Percentiles rank a stretch among this genome's conserved stretches.
Evolutionary conservation across 2,888 invertebrate species (phyloP).

Genomic region (Aricia artaxerxes): DNA sequence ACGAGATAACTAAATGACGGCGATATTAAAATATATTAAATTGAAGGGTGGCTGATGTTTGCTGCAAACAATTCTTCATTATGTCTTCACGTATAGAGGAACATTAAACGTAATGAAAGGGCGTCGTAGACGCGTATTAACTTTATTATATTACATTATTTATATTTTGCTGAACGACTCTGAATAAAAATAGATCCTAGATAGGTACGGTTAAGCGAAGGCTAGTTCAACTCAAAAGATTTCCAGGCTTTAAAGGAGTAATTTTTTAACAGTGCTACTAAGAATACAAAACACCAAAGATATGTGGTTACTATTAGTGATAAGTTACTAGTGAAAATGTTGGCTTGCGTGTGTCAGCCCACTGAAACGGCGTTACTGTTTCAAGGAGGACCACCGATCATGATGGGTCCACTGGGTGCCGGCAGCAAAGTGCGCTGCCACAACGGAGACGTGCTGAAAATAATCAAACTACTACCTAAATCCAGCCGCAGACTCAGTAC

Average conservation of each 20-base stretch:
- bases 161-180: not conserved
- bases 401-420: slow-evolving; percentile 78
- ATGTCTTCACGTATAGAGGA: slow-evolving; percentile 5
- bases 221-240: not conserved
- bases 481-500: slow-evolving; percentile 57
- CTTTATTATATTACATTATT: slow-evolving; percentile 9
- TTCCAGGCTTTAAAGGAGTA: slow-evolving; percentile 25
- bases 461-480: slow-evolving; percentile 60
- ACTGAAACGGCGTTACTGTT: slow-evolving; percentile 78
- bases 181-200: not conserved
- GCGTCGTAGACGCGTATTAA: not conserved
- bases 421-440: slow-evolving; percentile 65
- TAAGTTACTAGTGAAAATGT: slow-evolving; percentile 75
- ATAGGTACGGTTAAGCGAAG: not conserved
- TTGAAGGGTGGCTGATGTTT: slow-evolving; percentile 15
- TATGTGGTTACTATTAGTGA: slow-evolving; percentile 63
- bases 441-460: slow-evolving; percentile 61
- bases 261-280: slow-evolving; percentile 34
- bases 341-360: slow-evolving; percentile 85
- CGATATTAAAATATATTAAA: slow-evolving; percentile 17
- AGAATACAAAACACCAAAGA: slow-evolving; percentile 50
- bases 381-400: slow-evolving; percentile 76
- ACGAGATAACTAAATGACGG: slow-evolving; percentile 10
- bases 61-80: slow-evolving; percentile 20
- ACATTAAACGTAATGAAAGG: slow-evolving; percentile 16